These are phyloP conservation scores for Rachycentron canadum DNA, from an alignment of 2,797 vertebrate genomes.

Conservation along the genomic window DNA sequence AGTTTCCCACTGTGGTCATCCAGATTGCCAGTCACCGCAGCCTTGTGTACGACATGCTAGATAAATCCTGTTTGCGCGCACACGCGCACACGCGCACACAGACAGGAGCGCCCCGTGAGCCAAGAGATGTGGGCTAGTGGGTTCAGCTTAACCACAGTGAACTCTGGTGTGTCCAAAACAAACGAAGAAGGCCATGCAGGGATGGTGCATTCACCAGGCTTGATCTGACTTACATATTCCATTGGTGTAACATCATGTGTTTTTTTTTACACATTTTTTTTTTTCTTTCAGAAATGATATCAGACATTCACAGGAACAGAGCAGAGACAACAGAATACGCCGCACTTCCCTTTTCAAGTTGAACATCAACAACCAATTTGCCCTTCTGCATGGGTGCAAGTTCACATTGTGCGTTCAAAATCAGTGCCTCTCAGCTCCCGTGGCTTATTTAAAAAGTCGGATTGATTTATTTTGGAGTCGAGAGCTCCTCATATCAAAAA, in stretches of 20 bases:
- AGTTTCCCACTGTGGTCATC: slow-evolving; percentile 81
- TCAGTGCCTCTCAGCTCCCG: slow-evolving; percentile 43
- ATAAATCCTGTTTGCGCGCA: slow-evolving; percentile 80
- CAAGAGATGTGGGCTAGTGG: slow-evolving; percentile 80
- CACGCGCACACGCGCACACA: slow-evolving; percentile 43
- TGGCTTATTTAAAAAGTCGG: slow-evolving; percentile 74
- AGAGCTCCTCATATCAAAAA: slow-evolving; percentile 74
- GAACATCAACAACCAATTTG: slow-evolving; percentile 56
- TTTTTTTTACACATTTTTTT: slow-evolving; percentile 11
- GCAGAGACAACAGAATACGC: slow-evolving; percentile 11
- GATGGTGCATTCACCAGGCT: slow-evolving; percentile 46
- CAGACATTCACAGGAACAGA: slow-evolving; percentile 12
- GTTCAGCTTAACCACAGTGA: slow-evolving; percentile 83
- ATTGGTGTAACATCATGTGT: slow-evolving; percentile 32
- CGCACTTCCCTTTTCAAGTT: slow-evolving; percentile 9
- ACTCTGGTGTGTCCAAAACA: slow-evolving; percentile 76
- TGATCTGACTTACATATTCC: slow-evolving; percentile 60
- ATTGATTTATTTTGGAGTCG: slow-evolving; percentile 79
- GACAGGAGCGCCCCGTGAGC: slow-evolving; percentile 55
- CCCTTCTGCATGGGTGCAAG: slow-evolving; percentile 12
- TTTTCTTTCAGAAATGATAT: slow-evolving; percentile 18
- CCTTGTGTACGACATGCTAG: slow-evolving; percentile 76
- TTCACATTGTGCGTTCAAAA: slow-evolving; percentile 47
- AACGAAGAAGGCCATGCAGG: slow-evolving; percentile 53
- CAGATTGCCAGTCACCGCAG: slow-evolving; percentile 77